Base-by-base conservation (phyloP, 2,113 vertebrate genomes). In the Hippocampus comes region DNA sequence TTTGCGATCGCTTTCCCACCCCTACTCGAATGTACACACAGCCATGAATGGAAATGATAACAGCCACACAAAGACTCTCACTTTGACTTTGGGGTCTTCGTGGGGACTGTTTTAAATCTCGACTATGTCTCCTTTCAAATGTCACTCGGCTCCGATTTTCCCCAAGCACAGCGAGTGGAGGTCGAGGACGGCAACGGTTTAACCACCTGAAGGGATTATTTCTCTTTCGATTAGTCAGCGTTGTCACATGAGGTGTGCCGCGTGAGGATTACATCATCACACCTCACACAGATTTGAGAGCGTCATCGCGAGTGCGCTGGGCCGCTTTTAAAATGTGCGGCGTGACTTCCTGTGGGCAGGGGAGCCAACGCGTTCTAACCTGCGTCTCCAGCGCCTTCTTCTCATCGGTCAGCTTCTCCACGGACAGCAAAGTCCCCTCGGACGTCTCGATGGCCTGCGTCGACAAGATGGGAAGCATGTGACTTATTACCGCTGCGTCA, bases 261-360 rank as follows among this genome's bases (percentile, higher is more conserved):
- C 68, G 72, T 85, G 86, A 82, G 66, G 20, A 83, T 90, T 88
- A 90, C 87, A 83, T 90, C 88, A 90, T 70, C 79, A 15, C 74
- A 59, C 67, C n/a, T 67, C 73, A 67, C 67, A 63, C 75, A 84
- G 78, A 76, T 65, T 71, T 63, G 23, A 69, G 61, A 79, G 74
- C 78, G 18, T 72, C 48, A 5, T 71, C 59, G 71, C 72, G 68
- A 61, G 25, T 14, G 10, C n/a, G 6, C 41, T 15, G 38, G 15
- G 14, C 14, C 23, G 38, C 63, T 64, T 64, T 43, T 64, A 14
- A 42, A 64, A 43, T 34, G 49, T 53, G 42, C 7, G 42, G 1
- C 6, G 53, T 63, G 25, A 38, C 55, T 42, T 2, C 27, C 20
- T 67, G 30, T n/a, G 61, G 2, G 34, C 34, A 12, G 20, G 4